phyloP scores from a whole-genome alignment of 2,888 invertebrate species.

The Onchidella celtica region DNA sequence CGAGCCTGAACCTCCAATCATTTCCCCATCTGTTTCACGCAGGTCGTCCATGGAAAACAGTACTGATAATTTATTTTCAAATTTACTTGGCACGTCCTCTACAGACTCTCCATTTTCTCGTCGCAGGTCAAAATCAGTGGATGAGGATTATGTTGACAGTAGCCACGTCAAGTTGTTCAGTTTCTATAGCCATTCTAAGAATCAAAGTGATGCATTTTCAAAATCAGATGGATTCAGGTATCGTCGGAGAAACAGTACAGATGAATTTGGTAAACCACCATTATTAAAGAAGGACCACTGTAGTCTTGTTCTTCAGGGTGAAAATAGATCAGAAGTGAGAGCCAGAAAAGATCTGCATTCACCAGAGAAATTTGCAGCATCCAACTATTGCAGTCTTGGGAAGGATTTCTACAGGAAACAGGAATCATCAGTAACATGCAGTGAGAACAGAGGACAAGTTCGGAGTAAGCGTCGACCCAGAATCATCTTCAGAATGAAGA shows the following conservation, averaged over 20 bases:
- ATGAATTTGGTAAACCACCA: slow-evolving; percentile 43
- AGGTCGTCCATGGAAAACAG: slow-evolving; percentile 38
- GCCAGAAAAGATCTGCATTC: slow-evolving; percentile 18
- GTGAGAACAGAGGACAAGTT: slow-evolving; percentile 21
- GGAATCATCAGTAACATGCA: neutral
- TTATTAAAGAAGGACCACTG: slow-evolving; percentile 31
- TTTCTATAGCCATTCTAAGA: slow-evolving; percentile 11
- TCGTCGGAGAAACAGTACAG: slow-evolving; percentile 14
- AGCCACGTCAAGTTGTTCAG: slow-evolving; percentile 18
- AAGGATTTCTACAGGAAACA: slow-evolving; percentile 4
- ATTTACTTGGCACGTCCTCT: slow-evolving; percentile 3
- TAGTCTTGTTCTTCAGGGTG: neutral
- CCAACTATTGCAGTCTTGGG: neutral
- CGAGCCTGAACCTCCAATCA: slow-evolving; percentile 51
- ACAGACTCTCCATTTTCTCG: slow-evolving; percentile 21
- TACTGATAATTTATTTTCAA: slow-evolving; percentile 33
- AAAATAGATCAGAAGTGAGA: slow-evolving; percentile 4
- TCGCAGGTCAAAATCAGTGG: slow-evolving; percentile 44
- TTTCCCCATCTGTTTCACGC: slow-evolving; percentile 47
- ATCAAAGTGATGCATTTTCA: slow-evolving; percentile 17
- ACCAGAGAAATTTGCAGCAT: neutral
- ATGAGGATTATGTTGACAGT: slow-evolving; percentile 27
- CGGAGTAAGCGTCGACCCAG: slow-evolving; percentile 58
- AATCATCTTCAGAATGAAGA: slow-evolving; percentile 64
- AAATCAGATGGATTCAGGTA: slow-evolving; percentile 27